Evolutionary conservation across 2,113 vertebrate genomes (phyloP), one percentile per base, ranked within the genome.

Genomic region (Lasiurus cinereus): DNA sequence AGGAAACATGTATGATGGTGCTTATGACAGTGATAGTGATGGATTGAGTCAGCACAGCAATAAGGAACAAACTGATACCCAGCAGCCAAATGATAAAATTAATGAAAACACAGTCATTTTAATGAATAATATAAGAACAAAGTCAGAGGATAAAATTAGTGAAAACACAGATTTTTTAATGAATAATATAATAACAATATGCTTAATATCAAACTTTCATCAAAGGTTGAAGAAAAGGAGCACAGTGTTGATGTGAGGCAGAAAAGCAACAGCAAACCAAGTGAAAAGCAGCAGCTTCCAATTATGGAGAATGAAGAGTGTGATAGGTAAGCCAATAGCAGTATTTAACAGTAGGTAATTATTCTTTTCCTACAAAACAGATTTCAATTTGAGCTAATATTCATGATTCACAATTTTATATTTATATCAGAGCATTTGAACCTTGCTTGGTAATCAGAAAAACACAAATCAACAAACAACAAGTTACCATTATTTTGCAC

Each of bases 201-300:
- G 33, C 48, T 59, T 93, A 91, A 22, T 66, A 73, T 69, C 88
- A 72, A 93, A 46, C 69, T 93, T 96, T 96, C 12, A 93, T 97
- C 97, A 91, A 98, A 99, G 99, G 96, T 96, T 95, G 97, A 95
- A 82, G 98, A 98, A 95, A 97, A 83, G 59, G 91, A 96, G 76
- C 18, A 19, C 52, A 19, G 18, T 19, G 52, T 54, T 54, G 18
- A 18, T 54, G 33, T 27, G 24, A 13, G 52, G 36, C 19, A 76
- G 73, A 56, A 76, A 59, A 96, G 64, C 74, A 91, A 62, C 6
- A 31, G 9, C 84, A 79, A 33, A 46, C 93, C 31, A 6, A 59
- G 79, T 33, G 8, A 83, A 94, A 22, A 97, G n/a, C 93, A 98
- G 73, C 95, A 91, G 1, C 43, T 94, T 94, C 11, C 64, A 79